Evolutionary conservation across 1,140 invertebrate genomes (phyloP).

Genomic region (Dendrolimus punctatus): DNA sequence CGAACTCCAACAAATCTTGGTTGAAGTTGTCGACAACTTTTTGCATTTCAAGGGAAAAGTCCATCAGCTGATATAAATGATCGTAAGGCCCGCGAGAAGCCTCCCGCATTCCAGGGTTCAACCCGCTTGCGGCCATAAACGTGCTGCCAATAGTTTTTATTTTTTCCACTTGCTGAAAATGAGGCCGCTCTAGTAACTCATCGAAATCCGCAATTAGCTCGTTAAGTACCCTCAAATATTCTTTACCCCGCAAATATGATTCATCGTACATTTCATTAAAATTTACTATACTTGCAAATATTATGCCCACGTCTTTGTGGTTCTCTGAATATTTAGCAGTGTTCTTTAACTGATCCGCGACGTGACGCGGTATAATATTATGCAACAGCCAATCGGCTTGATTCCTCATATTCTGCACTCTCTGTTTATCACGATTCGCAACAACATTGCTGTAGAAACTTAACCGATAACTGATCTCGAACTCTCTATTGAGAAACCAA

Average conservation of each 20-base stretch:
- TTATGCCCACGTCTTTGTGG: conserved; percentile 92
- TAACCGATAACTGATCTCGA: conserved; percentile 94
- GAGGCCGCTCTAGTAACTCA: conserved; percentile 85
- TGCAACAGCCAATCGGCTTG: conserved; percentile 97
- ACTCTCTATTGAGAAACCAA: conserved; percentile 93
- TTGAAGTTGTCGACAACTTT: conserved; percentile 91
- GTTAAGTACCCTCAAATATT: conserved; percentile 94
- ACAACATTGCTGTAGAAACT: conserved; percentile 95
- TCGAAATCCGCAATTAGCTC: conserved; percentile 97
- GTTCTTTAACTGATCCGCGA: conserved; percentile 93
- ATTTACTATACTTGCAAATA: conserved; percentile 96
- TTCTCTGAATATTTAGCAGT: conserved; percentile 97
- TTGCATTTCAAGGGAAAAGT: conserved; percentile 91
- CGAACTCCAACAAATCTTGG: conserved; percentile 89
- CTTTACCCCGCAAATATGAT: conserved; percentile 92
- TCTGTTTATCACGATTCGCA: conserved; percentile 87
- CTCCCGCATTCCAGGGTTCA: conserved; percentile 83
- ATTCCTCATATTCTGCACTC: conserved; percentile 91
- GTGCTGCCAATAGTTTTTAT: conserved; percentile 98
- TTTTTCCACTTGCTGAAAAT: conserved; percentile 94
- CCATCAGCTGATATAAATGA: conserved; percentile 89
- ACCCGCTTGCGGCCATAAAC: conserved; percentile 97
- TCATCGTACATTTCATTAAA: conserved; percentile 98
- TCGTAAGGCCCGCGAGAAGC: conserved; percentile 77
- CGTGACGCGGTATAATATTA: conserved; percentile 96